These are phyloP conservation scores for Meghimatium bilineatum DNA, from an alignment of 2,888 invertebrate genomes.

Conservation along the genomic window DNA sequence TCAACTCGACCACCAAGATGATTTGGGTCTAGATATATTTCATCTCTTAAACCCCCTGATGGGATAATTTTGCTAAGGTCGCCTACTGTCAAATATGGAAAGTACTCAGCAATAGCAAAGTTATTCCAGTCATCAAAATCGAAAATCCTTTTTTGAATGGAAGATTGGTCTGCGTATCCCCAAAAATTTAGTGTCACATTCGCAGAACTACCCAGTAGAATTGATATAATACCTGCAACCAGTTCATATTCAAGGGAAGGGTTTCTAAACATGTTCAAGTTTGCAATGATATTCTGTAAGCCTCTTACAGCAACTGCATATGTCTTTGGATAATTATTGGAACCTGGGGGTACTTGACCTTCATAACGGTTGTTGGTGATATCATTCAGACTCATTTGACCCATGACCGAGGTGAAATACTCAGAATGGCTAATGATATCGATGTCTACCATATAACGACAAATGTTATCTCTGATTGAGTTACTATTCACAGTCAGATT, in stretches of 20 bases:
- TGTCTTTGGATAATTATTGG: slow-evolving; percentile 66
- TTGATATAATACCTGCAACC: slow-evolving; percentile 90
- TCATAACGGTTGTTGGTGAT: slow-evolving; percentile 62
- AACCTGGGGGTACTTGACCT: slow-evolving; percentile 52
- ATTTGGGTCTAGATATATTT: slow-evolving; percentile 62
- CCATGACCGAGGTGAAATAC: slow-evolving; percentile 85
- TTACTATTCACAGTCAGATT: slow-evolving; percentile 90
- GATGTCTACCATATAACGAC: slow-evolving; percentile 90
- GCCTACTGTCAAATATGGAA: slow-evolving; percentile 88
- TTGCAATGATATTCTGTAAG: slow-evolving; percentile 93
- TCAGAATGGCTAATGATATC: slow-evolving; percentile 94
- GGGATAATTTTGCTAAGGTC: slow-evolving; percentile 58
- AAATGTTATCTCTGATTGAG: slow-evolving; percentile 86
- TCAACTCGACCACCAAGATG: slow-evolving; percentile 80
- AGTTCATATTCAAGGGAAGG: slow-evolving; percentile 85
- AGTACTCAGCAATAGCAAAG: slow-evolving; percentile 93
- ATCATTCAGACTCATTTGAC: slow-evolving; percentile 77
- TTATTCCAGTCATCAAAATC: slow-evolving; percentile 99
- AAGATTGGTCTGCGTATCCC: slow-evolving; percentile 87
- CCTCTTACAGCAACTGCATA: slow-evolving; percentile 94
- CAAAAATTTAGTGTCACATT: slow-evolving; percentile 97
- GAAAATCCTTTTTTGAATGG: slow-evolving; percentile 90
- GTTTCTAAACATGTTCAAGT: slow-evolving; percentile 90
- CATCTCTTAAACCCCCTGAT: slow-evolving; percentile 60
- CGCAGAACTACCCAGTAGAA: slow-evolving; percentile 89